Evolutionary conservation across 1,140 invertebrate species (phyloP), one percentile per base, ranked within the genome.

Genomic region (Brachionus rotundiformis): DNA sequence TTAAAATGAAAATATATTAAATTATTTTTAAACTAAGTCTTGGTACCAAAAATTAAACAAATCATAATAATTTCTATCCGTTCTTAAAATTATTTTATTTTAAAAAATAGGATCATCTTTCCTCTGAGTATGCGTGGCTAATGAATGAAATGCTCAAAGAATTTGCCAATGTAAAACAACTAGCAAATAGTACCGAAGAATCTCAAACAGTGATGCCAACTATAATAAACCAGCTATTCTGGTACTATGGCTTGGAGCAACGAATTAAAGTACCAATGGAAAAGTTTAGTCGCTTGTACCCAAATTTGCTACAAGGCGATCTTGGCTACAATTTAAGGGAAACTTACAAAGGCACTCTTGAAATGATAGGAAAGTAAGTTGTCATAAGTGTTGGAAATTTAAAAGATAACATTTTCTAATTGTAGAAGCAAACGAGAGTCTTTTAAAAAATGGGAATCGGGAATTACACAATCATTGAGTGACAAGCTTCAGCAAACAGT

Each of bases 241-340:
- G 87, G 87, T 84, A 86, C n/a, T 82, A 84, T 68, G 87, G 84
- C 1, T 83, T 88, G 0, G 85, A 84, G 59, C 84, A 87, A 41
- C 84, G 87, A 54, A 87, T 87, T 54, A 82, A 83, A 84, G 76
- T 79, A 54, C 87, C 86, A 11, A 87, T 87, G 86, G 85, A 87
- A 36, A 87, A 88, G 80, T 82, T 88, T 81, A 84, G 84, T 36
- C 81, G 84, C 54, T 84, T 88, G 6, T 87, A 85, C 83, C 86
- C 87, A 3, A 87, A 87, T 71, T 86, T 86, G 3, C 68, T 88
- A 77, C 85, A 87, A 65, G 87, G 87, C 0, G 87, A 87, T 73
- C 27, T 61, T 39, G 87, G 87, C 8, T 87, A 86, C 85, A 85
- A 86, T 82, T 84, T 88, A 84, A 86, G 84, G 83, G 85, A 86